Evolutionary conservation across 2,797 vertebrate species (phyloP).

Genomic region (Hozukius guyotensis): DNA sequence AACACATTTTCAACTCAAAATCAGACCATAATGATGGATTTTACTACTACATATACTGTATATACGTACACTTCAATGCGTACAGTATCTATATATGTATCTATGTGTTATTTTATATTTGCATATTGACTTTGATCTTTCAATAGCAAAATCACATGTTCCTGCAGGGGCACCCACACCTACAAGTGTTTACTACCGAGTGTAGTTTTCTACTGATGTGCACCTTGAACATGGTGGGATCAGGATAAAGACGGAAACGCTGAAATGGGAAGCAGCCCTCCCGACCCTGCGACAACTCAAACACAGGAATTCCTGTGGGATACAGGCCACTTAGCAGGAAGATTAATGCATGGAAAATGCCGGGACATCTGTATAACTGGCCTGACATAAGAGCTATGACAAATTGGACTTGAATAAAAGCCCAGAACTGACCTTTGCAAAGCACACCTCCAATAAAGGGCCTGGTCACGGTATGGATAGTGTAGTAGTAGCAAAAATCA

Average conservation of each 20-base stretch:
- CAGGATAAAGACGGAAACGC: conserved; percentile 41
- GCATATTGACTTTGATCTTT: background rate
- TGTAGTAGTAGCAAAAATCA: background rate
- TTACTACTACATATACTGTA: background rate
- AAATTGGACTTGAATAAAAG: conserved; percentile 47
- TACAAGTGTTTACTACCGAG: background rate
- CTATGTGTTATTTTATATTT: background rate
- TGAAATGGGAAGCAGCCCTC: conserved; percentile 52
- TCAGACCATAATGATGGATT: background rate
- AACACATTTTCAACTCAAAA: background rate
- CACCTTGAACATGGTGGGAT: background rate
- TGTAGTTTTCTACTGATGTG: conserved; percentile 6
- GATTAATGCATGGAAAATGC: conserved; percentile 74
- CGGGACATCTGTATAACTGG: conserved; percentile 42
- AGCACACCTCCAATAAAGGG: conserved; percentile 15
- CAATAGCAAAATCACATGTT: background rate
- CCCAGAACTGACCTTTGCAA: conserved; percentile 41
- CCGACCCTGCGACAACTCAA: conserved; percentile 60
- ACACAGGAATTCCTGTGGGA: conserved; percentile 82
- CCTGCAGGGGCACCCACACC: background rate
- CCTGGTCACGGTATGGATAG: background rate
- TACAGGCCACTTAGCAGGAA: conserved; percentile 71
- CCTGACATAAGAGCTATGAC: conserved; percentile 43
- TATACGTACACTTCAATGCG: background rate
- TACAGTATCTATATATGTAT: background rate